Conservation (phyloP, 2,797 vertebrate genomes). For the Rhinoraja longicauda region DNA sequence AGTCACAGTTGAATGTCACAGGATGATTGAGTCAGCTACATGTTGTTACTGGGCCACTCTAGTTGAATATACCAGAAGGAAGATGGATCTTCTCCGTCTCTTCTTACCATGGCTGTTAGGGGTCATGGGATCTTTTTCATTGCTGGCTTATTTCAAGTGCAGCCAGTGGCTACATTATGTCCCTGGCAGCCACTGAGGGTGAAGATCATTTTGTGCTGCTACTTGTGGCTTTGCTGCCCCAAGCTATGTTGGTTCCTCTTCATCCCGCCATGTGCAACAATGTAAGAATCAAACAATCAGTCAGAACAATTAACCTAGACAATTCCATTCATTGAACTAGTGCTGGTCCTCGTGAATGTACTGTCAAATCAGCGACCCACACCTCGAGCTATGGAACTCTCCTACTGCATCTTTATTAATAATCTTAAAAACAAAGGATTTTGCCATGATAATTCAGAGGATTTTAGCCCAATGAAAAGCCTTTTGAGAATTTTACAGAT, state of each 20-base stretch:
- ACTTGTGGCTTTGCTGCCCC: background rate
- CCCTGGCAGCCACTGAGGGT: background rate
- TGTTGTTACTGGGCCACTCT: too few relatives aligned
- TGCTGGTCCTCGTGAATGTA: background rate
- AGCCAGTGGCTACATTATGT: constrained; percentile 2
- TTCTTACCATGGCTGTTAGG: background rate
- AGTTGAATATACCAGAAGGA: too few relatives aligned
- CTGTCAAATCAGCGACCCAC: background rate
- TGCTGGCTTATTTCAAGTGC: background rate
- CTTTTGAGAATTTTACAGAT: too few relatives aligned
- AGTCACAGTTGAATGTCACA: background rate
- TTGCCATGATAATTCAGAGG: too few relatives aligned
- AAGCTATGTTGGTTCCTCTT: too few relatives aligned
- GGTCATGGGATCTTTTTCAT: background rate
- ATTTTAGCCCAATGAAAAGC: background rate
- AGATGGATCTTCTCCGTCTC: background rate
- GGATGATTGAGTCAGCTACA: background rate
- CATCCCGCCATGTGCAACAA: too few relatives aligned
- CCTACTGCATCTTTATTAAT: background rate
- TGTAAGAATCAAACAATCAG: too few relatives aligned
- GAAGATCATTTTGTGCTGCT: too few relatives aligned
- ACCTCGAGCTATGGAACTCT: too few relatives aligned
- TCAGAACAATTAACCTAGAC: background rate
- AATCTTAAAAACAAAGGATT: background rate
- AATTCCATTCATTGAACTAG: background rate